phyloP scores from a whole-genome alignment of 2,113 vertebrate species.

The Eublepharis macularius region DNA sequence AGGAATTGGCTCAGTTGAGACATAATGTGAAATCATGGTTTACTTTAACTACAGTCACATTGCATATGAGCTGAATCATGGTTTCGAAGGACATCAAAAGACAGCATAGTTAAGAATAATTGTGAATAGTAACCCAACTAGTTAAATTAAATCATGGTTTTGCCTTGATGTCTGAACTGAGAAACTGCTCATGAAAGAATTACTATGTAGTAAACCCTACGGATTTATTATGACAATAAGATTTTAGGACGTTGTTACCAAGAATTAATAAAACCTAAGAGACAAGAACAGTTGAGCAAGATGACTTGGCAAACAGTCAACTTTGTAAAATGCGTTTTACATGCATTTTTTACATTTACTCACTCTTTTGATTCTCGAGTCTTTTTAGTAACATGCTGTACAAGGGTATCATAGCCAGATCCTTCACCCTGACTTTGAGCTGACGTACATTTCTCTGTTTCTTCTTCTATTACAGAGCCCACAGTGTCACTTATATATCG shows the following conservation, averaged over 20 bases:
- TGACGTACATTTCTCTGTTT: slow-evolving; percentile 81
- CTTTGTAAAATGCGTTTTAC: not conserved
- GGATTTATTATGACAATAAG: not conserved
- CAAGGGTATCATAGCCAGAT: slow-evolving; percentile 85
- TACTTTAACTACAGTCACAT: too few relatives aligned
- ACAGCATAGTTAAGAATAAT: too few relatives aligned
- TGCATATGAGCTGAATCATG: too few relatives aligned
- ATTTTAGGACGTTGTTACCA: not conserved
- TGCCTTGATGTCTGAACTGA: not conserved
- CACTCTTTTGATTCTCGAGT: slow-evolving; percentile 88
- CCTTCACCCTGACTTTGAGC: slow-evolving; percentile 80
- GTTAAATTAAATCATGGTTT: too few relatives aligned
- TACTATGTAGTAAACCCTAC: not conserved
- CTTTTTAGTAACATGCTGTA: slow-evolving; percentile 83
- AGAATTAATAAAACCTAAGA: not conserved
- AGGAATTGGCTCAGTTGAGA: too few relatives aligned
- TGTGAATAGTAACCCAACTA: too few relatives aligned
- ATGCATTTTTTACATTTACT: slow-evolving; percentile 57
- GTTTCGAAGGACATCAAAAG: too few relatives aligned
- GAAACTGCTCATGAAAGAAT: not conserved
- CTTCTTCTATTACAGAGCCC: slow-evolving; percentile 88
- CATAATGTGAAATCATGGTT: too few relatives aligned
- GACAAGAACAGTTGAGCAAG: not conserved
- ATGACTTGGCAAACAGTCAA: not conserved
- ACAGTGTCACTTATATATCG: slow-evolving; percentile 83